Base-by-base conservation (phyloP, 2,113 vertebrate species). In the Cyanoramphus novaezelandiae region DNA sequence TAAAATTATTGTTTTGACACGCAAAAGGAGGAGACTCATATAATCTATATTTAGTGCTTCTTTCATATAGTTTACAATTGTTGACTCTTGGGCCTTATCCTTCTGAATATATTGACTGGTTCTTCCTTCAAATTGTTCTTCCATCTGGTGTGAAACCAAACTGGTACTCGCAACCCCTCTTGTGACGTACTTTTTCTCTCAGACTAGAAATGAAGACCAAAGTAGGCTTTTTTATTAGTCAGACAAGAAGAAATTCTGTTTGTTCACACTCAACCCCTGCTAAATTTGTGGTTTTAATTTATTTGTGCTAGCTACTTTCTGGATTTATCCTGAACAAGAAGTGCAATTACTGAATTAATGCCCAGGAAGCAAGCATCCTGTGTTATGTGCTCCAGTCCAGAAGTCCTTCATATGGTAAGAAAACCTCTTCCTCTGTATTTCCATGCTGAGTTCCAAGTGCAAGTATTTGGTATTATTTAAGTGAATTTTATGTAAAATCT, bases 281-380 rank as follows among this genome's bases (percentile, higher is more conserved):
- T 96, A 64, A 95, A 47, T 76, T 27, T 69, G 28, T 84, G n/a
- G 21, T 85, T 93, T 83, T 35, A 10, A 7, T 75, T 88, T 86
- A 10, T 75, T 89, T 93, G 11, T 92, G 19, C 41, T 76, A 97
- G 95, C 53, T 63, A 3, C 79, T 70, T 80, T 85, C 95, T 94
- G 95, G 95, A 96, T 94, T 96, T 93, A 93, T 82, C 82, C 77
- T 91, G 93, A 91, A 35, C 0, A 0, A 91, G 82, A 49, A 39
- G 75, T 77, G 93, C 77, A 87, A 44, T 86, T 92, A 81, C 59
- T 86, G 89, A 97, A 46, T 35, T 23, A 72, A 64, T 2, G 2
- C 59, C 90, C 49, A 46, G 78, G 65, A 74, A 77, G 52, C 0
- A 13, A 47, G 49, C 33, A 10, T 35, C 59, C 88, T 8, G 57